Conservation (phyloP, 2,888 invertebrate genomes). For the Eupithecia centaureata region DNA sequence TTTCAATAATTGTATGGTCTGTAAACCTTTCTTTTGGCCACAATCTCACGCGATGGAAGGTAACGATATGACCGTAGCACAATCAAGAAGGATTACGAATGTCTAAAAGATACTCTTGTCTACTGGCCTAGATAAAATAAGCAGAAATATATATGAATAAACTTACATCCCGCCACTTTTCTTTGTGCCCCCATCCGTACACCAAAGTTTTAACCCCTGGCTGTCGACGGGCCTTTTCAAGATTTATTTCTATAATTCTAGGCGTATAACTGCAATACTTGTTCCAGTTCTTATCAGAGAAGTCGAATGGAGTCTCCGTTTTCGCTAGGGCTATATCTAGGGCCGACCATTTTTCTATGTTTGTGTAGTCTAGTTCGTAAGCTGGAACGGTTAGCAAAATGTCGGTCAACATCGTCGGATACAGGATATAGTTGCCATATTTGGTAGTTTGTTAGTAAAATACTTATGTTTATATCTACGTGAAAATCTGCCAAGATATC, state of each 20-base stretch:
- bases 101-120: no score
- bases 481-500: no score
- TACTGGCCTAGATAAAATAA: no score
- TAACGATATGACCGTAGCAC: no score
- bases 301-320: constrained; percentile 9
- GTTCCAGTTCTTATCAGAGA: neutral
- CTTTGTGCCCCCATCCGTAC: neutral
- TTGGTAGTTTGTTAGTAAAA: no score
- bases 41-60: no score
- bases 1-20: no score
- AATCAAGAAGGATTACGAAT: no score
- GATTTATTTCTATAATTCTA: neutral
- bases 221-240: neutral
- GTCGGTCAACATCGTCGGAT: no score
- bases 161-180: neutral
- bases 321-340: constrained; percentile 60
- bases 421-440: no score
- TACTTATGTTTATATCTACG: no score
- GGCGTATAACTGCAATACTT: neutral
- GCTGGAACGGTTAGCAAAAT: constrained; percentile 50
- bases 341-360: constrained; percentile 54
- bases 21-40: no score
- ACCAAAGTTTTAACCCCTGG: neutral
- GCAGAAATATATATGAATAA: neutral
- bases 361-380: constrained; percentile 51